A percentile compares a stretch with the other conserved stretches of the same genome.
phyloP scores from a whole-genome alignment of 2,113 vertebrate species.

The Setophaga kirtlandii region DNA sequence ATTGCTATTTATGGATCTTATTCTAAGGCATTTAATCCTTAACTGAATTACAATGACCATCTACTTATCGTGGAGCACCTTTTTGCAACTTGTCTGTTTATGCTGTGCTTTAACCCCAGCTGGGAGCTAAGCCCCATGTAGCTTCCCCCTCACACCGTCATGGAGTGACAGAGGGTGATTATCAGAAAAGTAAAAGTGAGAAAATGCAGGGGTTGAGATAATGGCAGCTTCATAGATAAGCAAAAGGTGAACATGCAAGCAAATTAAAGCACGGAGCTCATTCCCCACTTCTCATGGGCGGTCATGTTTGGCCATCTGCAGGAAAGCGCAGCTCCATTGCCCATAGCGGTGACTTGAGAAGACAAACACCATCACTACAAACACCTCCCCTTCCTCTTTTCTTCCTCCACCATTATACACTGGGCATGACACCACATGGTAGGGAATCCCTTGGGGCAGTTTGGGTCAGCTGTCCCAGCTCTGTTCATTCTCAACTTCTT shows the following conservation, averaged over 20 bases:
- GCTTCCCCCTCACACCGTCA: neutral
- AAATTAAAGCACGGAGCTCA: neutral
- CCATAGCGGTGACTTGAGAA: fast-evolving
- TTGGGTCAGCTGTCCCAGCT: neutral
- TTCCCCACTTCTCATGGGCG: neutral
- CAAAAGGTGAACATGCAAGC: neutral
- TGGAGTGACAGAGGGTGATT: neutral
- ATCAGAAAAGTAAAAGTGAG: neutral
- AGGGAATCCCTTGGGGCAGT: neutral
- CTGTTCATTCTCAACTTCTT: neutral
- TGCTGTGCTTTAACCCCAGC: neutral
- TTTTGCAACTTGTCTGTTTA: neutral
- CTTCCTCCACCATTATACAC: neutral
- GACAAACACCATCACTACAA: neutral
- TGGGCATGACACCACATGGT: no score
- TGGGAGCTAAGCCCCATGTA: neutral
- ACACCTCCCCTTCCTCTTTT: fast-evolving
- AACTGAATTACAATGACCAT: neutral
- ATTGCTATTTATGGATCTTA: neutral
- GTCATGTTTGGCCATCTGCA: neutral
- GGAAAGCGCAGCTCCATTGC: fast-evolving
- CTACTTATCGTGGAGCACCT: neutral
- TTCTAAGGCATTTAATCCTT: neutral
- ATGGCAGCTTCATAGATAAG: neutral
- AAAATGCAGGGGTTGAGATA: neutral